phyloP scores from a whole-genome alignment of 2,888 invertebrate species.

The Ormyrus pomaceus region DNA sequence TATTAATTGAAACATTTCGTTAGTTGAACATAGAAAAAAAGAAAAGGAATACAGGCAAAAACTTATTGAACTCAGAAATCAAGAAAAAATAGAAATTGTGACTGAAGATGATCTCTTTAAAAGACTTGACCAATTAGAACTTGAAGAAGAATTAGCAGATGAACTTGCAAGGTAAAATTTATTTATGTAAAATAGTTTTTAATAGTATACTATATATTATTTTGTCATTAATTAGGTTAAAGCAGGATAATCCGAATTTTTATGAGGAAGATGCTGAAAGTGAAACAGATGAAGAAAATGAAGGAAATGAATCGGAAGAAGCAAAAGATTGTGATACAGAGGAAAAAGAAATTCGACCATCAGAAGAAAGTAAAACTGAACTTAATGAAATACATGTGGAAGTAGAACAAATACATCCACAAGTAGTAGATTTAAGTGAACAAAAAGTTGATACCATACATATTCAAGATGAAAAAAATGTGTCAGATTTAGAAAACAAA shows the following conservation, averaged over 20 bases:
- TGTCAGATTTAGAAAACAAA: not conserved
- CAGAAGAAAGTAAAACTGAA: conserved; percentile 56
- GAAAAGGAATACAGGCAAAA: conserved; percentile 75
- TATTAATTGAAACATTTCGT: conserved; percentile 9
- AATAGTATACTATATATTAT: not conserved
- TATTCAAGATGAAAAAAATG: not conserved
- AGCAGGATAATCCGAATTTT: conserved; percentile 62
- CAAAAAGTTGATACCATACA: not conserved
- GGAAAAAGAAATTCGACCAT: conserved; percentile 57
- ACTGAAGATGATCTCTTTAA: conserved; percentile 76
- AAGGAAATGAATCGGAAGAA: conserved; percentile 57
- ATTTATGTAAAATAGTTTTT: conserved; percentile 11
- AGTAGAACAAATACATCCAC: conserved; percentile 14
- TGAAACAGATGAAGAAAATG: conserved; percentile 53
- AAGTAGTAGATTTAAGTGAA: not conserved
- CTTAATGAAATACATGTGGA: not conserved
- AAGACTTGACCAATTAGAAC: conserved; percentile 80
- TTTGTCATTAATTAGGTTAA: conserved; percentile 60
- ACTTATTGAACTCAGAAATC: conserved; percentile 74
- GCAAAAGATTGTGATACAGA: conserved; percentile 55
- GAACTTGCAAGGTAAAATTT: conserved; percentile 67
- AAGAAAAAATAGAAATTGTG: conserved; percentile 65
- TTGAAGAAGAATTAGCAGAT: conserved; percentile 80
- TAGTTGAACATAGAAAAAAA: conserved; percentile 75
- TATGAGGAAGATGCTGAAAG: conserved; percentile 61